Base-by-base conservation (phyloP, 2,113 vertebrate genomes). In the Illadopsis cleaveri region DNA sequence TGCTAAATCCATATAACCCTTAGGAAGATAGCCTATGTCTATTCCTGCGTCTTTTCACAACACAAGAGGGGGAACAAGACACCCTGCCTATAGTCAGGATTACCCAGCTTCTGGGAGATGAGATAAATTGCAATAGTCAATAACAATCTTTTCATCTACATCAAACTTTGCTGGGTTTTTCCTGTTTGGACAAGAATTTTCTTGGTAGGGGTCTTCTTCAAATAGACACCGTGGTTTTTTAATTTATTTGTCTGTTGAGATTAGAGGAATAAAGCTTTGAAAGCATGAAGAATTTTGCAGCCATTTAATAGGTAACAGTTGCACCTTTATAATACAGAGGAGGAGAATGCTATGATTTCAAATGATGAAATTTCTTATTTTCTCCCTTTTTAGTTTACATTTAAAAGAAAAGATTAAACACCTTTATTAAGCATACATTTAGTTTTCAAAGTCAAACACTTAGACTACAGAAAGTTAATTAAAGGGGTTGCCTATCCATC, bases 401-500 rank as follows among this genome's bases (percentile, higher is more conserved):
- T 53, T n/a, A 37, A 94, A 91, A 65, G 51, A 61, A 42, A 28
- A 70, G 48, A 79, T 64, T 51, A 86, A 89, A 64, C 30, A 56
- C 51, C 60, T 90, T 40, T 62, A 28, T 83, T 92, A 76, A 75
- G 31, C 44, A 37, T 73, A 50, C 28, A 38, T 48, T 84, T 61
- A 89, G 53, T 68, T 91, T 95, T 91, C 73, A 64, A 91, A 87
- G 79, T 87, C 61, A 95, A 90, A 76, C 47, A 44, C 47, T 90
- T 92, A 79, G 65, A 75, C 65, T 81, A 42, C 10, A 89, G 44
- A 68, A 64, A 91, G 89, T 60, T 86, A 66, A 88, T 93, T 91
- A 69, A 82, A 90, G 89, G 40, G 5, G 2, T 90, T 94, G 51
- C 56, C 56, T 81, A 33, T 56, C 68, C 35, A 25, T 88, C 76